phyloP scores from a whole-genome alignment of 2,797 vertebrate genomes.

The Poecile montanus region DNA sequence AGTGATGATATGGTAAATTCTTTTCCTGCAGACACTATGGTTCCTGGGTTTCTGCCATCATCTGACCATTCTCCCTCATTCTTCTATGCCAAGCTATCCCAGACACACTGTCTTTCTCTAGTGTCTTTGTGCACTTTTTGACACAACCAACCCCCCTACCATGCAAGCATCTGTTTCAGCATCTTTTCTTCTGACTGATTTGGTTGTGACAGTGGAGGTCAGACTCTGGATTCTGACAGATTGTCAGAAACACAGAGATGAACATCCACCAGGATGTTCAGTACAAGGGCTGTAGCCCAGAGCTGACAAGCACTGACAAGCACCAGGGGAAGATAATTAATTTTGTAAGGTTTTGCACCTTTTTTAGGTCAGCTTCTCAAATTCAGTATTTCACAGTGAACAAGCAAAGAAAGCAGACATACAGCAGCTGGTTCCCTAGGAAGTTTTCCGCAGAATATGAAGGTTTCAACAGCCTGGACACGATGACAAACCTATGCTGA shows the following conservation, averaged over 20 bases:
- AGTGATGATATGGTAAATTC: fast-evolving
- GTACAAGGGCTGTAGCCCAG: background rate
- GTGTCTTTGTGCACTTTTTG: background rate
- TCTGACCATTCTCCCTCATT: background rate
- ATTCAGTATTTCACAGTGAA: background rate
- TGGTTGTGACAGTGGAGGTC: background rate
- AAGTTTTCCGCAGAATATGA: background rate
- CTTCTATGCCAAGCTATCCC: background rate
- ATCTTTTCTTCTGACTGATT: background rate
- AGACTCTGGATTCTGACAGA: background rate
- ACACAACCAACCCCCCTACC: background rate
- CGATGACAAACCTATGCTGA: background rate
- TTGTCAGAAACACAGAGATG: background rate
- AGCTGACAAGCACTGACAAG: background rate
- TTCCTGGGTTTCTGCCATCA: background rate
- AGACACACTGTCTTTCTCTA: background rate
- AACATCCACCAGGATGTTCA: background rate
- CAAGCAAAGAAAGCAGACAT: background rate
- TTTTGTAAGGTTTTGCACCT: background rate
- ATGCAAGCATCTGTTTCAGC: background rate
- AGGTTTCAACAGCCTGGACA: background rate
- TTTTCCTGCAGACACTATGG: background rate
- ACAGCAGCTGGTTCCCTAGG: background rate
- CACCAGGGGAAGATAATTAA: background rate
- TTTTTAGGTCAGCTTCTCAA: background rate